Base-by-base conservation (phyloP, 2,888 invertebrate species). In the Dynastes maya region DNA sequence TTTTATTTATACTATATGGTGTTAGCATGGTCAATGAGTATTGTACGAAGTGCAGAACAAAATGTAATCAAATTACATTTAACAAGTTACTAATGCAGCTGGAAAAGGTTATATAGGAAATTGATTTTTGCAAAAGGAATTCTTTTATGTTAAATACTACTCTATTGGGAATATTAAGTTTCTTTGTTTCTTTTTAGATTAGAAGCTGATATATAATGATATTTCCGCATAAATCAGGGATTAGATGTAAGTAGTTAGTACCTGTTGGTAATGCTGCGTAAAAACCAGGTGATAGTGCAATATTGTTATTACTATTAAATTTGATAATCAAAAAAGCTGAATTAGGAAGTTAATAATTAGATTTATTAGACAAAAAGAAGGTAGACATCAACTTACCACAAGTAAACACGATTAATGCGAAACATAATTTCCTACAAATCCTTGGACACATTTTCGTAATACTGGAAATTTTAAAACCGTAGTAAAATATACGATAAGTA, bases 401-500 rank as follows among this genome's bases (percentile, higher is more conserved):
- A 37, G 72, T 58, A 61, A 72, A 51, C 27, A 58, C 58, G n/a
- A 72, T 72, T 53, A 72, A 32, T 72, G 58, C 72, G 16, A 72
- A 72, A 72, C 72, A 72, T 72, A 72, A 58, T 72, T 72, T 72
- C 58, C 61, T 72, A 72, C 58, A 58, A 72, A 55, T 58, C 72
- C 72, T 58, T 72, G 72, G 72, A 58, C 58, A 72, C 72, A 72
- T 72, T 72, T 72, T 72, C 40, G 72, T 37, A 72, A 72, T 72
- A 72, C 72, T 72, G 72, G 16, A 72, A 72, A 72, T 72, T 72
- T 72, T 58, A 72, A 72, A 72, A 72, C 72, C 72, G 72, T 45
- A 67, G 49, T 51, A 68, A 51, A 68, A 37, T 49, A 51, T 55
- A 68, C 13, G 37, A 58, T 40, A 58, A 72, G 51, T 58, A 37